Percentiles rank a stretch among this genome's conserved stretches.
These are phyloP conservation scores for Astreopora myriophthalma DNA, from an alignment of 64 coral and sea anemone species.

Conservation along the genomic window DNA sequence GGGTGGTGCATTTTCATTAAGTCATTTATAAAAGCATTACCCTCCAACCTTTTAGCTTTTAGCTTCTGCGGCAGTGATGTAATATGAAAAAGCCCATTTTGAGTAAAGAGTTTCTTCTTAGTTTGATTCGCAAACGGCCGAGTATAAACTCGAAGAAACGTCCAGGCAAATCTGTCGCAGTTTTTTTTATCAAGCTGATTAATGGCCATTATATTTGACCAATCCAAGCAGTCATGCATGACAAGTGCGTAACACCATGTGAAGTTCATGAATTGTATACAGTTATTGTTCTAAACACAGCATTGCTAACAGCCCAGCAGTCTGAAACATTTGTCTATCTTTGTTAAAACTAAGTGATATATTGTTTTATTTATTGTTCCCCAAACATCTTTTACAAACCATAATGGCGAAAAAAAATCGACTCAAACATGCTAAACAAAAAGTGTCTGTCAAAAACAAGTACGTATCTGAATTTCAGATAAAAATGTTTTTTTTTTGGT, in stretches of 20 bases:
- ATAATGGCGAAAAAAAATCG: not conserved
- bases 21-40: slow-evolving; percentile 27
- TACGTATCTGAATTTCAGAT: too few species aligned
- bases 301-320: not conserved
- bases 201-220: not conserved
- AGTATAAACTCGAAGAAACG: not conserved
- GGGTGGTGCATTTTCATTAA: slow-evolving; percentile 45
- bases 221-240: not conserved
- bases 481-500: too few species aligned
- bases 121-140: not conserved
- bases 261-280: not conserved
- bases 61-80: slow-evolving; percentile 1
- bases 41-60: not conserved
- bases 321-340: not conserved
- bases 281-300: not conserved
- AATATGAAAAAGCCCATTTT: not conserved
- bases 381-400: not conserved
- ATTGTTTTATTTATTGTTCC: not conserved
- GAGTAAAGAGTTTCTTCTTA: not conserved
- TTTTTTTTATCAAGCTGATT: not conserved
- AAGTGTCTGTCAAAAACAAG: not conserved
- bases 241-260: not conserved
- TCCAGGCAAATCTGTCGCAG: not conserved
- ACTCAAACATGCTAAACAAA: not conserved
- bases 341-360: not conserved